phyloP scores from a whole-genome alignment of 2,797 vertebrate genomes.

The Coranthus polyacanthus region DNA sequence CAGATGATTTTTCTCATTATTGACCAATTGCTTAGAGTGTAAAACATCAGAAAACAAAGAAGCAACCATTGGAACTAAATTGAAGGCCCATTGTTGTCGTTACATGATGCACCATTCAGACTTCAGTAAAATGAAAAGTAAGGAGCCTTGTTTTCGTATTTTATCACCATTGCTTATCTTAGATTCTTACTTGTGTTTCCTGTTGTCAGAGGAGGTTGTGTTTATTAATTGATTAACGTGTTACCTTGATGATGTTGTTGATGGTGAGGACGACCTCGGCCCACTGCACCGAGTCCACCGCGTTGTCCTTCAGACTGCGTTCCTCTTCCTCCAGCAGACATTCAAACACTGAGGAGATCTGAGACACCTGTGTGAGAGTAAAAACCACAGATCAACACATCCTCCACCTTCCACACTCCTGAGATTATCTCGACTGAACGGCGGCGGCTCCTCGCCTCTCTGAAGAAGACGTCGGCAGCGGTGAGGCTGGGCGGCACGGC shows the following conservation, averaged over 20 bases:
- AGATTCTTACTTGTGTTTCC: no score
- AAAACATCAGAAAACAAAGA: no score
- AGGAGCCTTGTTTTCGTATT: no score
- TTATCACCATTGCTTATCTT: no score
- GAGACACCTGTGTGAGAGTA: constrained; percentile 87
- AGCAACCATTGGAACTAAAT: no score
- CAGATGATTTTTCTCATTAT: no score
- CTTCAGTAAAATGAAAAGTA: no score
- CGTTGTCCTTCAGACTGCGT: constrained; percentile 85
- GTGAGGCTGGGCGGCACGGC: constrained; percentile 89
- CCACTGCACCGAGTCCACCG: constrained; percentile 89
- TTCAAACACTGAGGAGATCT: constrained; percentile 92
- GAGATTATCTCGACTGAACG: fast-evolving
- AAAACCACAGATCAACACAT: background rate
- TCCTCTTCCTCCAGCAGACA: constrained; percentile 94
- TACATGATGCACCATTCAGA: no score
- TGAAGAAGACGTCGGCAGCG: constrained; percentile 94
- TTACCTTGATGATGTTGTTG: constrained; percentile 93
- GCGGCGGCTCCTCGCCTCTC: constrained; percentile 85
- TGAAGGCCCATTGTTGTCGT: no score
- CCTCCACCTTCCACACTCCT: fast-evolving
- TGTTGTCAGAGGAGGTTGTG: no score
- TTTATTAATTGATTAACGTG: fast-evolving
- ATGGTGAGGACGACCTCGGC: constrained; percentile 88
- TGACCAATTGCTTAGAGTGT: no score